Base-by-base conservation (phyloP, 2,888 invertebrate species). In the Sphaeridia pumilis region DNA sequence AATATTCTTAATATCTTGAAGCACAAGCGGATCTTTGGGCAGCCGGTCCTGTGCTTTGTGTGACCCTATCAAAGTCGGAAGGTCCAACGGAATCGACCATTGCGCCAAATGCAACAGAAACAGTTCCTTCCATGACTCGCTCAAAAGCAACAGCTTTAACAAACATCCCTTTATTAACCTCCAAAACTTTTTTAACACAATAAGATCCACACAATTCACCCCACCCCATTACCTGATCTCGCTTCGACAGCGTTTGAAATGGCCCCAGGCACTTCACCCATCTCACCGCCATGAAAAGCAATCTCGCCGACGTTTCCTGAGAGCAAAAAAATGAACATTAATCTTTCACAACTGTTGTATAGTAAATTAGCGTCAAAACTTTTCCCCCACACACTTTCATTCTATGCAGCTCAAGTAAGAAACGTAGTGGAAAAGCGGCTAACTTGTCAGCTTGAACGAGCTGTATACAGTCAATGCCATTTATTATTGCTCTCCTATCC, bases 251-350 rank as follows among this genome's bases (percentile, higher is more conserved):
- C 0, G 89, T 87, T 71, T 90, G 88, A 72, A 93, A 93, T 0
- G 90, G 88, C 26, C 88, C 88, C 58, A 94, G 73, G 69, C 89
- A 88, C 58, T 88, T 80, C 50, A 92, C 89, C 93, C 94, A 94
- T 59, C 88, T 80, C 36, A 94, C 89, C 1, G 92, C 88, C 86
- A 92, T 90, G 72, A 94, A 93, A 2, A 94, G 75, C 10, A 94
- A 74, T 41, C 92, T 79, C 1, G 93, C 93, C 46, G 92, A 89
- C 14, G 90, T 88, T 73, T 94, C 93, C 82, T 87, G n/a, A n/a
- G n/a, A n/a, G n/a, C n/a, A n/a, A n/a, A n/a, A n/a, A n/a, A n/a
- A n/a, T n/a, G n/a, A n/a, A n/a, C n/a, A n/a, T n/a, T n/a, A n/a
- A n/a, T n/a, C n/a, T n/a, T n/a, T n/a, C n/a, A n/a, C n/a, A n/a